Conservation (phyloP, 2,113 vertebrate species). For the Bubo blakistoni region DNA sequence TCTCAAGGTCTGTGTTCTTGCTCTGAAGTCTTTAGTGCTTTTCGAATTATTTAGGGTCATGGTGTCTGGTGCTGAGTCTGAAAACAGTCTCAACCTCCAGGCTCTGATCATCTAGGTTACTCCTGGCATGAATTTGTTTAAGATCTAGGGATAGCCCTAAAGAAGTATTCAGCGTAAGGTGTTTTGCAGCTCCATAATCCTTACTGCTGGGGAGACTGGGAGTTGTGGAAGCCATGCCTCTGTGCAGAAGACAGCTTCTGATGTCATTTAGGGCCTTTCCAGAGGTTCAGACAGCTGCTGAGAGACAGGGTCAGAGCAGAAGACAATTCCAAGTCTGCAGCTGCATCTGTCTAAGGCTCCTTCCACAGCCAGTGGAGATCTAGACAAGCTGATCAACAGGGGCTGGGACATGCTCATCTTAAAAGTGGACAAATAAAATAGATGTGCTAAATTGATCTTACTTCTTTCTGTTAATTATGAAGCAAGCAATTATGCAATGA, state of each 20-base stretch:
- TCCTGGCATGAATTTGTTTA: not conserved
- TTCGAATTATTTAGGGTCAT: not conserved
- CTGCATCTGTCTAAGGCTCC: not conserved
- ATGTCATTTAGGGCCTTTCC: not conserved
- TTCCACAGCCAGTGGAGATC: not conserved
- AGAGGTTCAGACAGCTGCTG: not conserved
- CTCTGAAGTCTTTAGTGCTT: not conserved
- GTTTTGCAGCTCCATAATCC: not conserved
- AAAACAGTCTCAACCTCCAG: not conserved
- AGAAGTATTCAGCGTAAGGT: not conserved
- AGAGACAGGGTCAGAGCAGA: not conserved
- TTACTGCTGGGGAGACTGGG: not conserved
- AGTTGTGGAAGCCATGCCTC: not conserved
- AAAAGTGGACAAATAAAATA: not conserved
- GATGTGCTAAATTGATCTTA: not conserved
- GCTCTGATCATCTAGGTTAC: not conserved
- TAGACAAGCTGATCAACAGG: not conserved
- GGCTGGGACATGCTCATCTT: not conserved
- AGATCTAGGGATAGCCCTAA: not conserved
- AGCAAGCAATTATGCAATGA: not conserved
- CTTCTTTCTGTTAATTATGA: not conserved
- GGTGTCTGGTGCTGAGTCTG: not conserved
- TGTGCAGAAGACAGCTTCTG: not conserved
- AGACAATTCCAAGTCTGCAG: not conserved
- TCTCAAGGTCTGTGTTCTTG: not conserved